phyloP scores from a whole-genome alignment of 2,888 invertebrate genomes.

The Mesopsocus fuscifrons region DNA sequence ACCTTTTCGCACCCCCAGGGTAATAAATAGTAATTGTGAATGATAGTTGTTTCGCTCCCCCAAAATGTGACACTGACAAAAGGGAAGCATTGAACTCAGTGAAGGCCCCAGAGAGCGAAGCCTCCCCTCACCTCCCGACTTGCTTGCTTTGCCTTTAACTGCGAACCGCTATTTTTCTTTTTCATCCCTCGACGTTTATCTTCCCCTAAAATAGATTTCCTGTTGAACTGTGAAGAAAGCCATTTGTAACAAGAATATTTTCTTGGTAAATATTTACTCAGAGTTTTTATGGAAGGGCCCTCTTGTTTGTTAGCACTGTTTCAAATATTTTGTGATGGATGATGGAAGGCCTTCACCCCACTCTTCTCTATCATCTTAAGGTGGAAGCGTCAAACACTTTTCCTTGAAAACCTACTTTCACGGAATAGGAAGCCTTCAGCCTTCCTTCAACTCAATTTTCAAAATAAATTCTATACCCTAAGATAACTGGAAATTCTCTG shows the following conservation, averaged over 20 bases:
- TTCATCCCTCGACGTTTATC: constrained; percentile 2
- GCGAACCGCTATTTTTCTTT: neutral
- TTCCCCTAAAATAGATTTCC: constrained; percentile 2
- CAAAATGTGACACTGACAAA: too few species aligned
- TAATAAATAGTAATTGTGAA: too few species aligned
- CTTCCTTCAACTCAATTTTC: too few species aligned
- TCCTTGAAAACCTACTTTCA: too few species aligned
- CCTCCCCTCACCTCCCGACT: neutral
- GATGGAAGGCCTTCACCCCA: neutral
- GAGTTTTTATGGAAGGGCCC: neutral
- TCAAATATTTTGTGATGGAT: constrained; percentile 5
- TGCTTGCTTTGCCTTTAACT: neutral
- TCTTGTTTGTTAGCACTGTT: constrained; percentile 2
- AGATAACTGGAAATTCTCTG: too few species aligned
- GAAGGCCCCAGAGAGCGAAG: too few species aligned
- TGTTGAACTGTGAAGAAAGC: constrained; percentile 5
- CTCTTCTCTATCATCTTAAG: neutral
- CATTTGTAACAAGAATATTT: constrained; percentile 5
- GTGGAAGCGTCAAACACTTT: too few species aligned
- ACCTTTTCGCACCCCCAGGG: too few species aligned
- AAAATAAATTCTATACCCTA: too few species aligned
- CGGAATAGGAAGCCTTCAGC: too few species aligned
- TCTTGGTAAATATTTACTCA: constrained; percentile 2
- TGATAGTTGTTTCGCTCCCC: too few species aligned
- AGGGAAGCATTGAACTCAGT: too few species aligned